phyloP scores from a whole-genome alignment of 2,113 vertebrate genomes.

The Saimiri boliviensis region DNA sequence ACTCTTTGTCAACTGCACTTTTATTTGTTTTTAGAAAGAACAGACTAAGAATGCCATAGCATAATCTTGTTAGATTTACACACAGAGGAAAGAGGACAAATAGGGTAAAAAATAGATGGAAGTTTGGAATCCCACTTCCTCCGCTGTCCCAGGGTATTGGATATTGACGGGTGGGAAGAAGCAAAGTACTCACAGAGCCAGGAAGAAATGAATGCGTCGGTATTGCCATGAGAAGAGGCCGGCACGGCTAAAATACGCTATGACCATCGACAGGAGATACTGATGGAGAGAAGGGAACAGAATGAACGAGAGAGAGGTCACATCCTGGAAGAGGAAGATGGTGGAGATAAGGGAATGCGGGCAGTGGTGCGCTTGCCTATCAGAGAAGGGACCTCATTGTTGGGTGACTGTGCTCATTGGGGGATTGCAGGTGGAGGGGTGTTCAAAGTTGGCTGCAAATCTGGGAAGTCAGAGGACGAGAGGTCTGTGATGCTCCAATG shows the following conservation, averaged over 20 bases:
- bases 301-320: background rate
- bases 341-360: background rate
- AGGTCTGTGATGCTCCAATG: fast-evolving
- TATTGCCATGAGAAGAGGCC: background rate
- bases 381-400: fast-evolving
- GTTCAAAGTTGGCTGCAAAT: background rate
- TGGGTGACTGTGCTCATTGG: background rate
- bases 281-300: background rate
- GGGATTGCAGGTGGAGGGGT: fast-evolving
- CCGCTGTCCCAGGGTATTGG: background rate
- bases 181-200: background rate
- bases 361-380: no score
- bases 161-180: background rate
- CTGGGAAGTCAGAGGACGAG: no score
- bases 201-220: background rate
- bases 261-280: background rate
- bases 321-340: background rate
- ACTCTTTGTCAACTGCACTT: background rate
- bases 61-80: background rate
- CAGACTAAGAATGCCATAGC: background rate
- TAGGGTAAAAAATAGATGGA: background rate
- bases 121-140: background rate
- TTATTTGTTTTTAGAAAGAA: background rate
- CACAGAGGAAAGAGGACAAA: background rate
- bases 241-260: background rate